A percentile compares a stretch with the other conserved stretches of the same genome.
phyloP scores from a whole-genome alignment of 2,797 vertebrate species.

The Hydrophis major region DNA sequence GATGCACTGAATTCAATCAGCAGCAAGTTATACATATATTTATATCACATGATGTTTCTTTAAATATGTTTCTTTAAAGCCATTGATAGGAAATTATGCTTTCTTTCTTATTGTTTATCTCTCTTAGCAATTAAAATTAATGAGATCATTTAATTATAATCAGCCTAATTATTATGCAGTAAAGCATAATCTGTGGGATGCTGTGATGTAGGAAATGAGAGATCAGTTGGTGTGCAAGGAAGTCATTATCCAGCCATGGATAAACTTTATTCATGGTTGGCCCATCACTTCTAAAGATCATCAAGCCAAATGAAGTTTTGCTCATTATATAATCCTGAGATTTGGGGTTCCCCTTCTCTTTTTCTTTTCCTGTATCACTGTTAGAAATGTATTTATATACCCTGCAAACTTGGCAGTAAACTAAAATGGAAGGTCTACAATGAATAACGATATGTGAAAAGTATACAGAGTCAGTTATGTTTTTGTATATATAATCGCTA shows the following conservation, averaged over 20 bases:
- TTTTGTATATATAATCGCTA: not conserved
- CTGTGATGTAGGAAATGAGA: not conserved
- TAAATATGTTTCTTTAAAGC: not conserved
- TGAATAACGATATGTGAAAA: not conserved
- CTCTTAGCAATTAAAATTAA: constrained; percentile 30
- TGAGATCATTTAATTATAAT: constrained; percentile 22
- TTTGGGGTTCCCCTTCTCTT: not conserved
- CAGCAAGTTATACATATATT: not conserved
- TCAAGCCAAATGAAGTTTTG: not conserved
- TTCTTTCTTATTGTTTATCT: constrained; percentile 19
- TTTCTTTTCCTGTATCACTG: not conserved
- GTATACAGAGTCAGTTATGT: not conserved
- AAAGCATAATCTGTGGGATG: constrained; percentile 4
- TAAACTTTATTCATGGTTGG: not conserved
- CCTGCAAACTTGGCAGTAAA: not conserved
- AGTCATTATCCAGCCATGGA: not conserved
- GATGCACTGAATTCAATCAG: not conserved
- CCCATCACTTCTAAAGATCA: not conserved
- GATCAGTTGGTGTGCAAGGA: not conserved
- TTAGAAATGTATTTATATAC: not conserved
- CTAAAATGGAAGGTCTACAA: not conserved
- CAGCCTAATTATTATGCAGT: constrained; percentile 4
- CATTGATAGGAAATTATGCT: not conserved
- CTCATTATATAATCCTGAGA: not conserved
- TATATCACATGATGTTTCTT: not conserved